Conservation (phyloP, 2,888 invertebrate genomes). For the Coelinius sp. region DNA sequence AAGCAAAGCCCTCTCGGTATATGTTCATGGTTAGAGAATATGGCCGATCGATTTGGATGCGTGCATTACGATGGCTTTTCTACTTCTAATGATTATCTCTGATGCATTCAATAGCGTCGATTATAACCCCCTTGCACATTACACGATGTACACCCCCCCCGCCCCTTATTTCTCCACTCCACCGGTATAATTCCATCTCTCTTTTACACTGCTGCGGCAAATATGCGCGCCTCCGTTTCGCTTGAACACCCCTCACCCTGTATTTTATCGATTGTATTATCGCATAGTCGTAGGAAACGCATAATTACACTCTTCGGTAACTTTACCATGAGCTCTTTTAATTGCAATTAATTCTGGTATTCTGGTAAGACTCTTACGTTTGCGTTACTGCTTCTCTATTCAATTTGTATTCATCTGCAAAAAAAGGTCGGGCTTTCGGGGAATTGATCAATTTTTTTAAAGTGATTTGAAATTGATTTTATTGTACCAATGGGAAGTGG, state of each 20-base stretch:
- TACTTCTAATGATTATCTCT: slow-evolving; percentile 20
- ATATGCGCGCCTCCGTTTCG: background rate
- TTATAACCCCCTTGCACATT: slow-evolving; percentile 5
- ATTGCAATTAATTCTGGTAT: slow-evolving; percentile 38
- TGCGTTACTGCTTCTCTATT: background rate
- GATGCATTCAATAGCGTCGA: slow-evolving; percentile 8
- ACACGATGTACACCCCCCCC: background rate
- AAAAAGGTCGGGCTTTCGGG: background rate
- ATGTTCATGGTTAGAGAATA: background rate
- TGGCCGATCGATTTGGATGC: slow-evolving; percentile 3
- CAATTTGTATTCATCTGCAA: background rate
- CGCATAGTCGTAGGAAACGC: slow-evolving; percentile 33
- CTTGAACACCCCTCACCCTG: slow-evolving; percentile 21
- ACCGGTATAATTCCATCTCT: slow-evolving; percentile 7
- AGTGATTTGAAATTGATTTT: background rate
- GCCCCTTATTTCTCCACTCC: background rate
- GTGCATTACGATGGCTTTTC: background rate
- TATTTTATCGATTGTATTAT: slow-evolving; percentile 39
- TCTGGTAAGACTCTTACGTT: background rate
- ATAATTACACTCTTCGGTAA: slow-evolving; percentile 37
- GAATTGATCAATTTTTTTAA: background rate
- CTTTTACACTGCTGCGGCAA: background rate
- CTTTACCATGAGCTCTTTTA: slow-evolving; percentile 27
- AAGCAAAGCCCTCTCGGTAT: no score
- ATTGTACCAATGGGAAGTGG: background rate